A percentile compares a stretch with the other conserved stretches of the same genome.
phyloP scores from a whole-genome alignment of 2,797 vertebrate species.

The Accipiter badius region DNA sequence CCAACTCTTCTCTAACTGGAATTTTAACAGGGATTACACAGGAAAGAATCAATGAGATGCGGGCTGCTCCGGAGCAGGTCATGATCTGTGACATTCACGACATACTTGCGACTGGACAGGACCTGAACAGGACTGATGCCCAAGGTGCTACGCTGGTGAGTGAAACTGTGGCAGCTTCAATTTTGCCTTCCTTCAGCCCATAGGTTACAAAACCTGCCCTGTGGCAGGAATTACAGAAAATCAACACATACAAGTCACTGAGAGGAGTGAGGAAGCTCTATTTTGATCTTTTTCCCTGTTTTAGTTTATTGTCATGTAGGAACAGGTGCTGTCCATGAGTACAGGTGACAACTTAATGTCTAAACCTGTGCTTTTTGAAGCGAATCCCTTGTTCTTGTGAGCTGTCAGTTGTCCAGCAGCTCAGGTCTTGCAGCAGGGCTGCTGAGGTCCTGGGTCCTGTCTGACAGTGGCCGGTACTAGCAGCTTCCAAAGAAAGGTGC shows the following conservation, averaged over 20 bases:
- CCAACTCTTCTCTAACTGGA: background rate
- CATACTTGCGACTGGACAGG: conserved; percentile 83
- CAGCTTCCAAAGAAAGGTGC: background rate
- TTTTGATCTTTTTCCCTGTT: background rate
- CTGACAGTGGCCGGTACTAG: background rate
- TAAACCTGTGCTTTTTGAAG: background rate
- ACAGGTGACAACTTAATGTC: background rate
- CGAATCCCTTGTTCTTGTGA: background rate
- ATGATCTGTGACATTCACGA: conserved; percentile 91
- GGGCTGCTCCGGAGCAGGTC: conserved; percentile 88
- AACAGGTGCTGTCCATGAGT: background rate
- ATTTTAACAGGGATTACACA: conserved; percentile 90
- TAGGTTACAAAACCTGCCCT: background rate
- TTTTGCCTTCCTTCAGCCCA: background rate
- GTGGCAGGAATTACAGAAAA: background rate
- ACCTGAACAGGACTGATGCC: conserved; percentile 88
- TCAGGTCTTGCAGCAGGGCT: background rate
- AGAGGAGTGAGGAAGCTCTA: background rate
- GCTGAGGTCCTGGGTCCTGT: background rate
- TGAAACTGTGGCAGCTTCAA: background rate
- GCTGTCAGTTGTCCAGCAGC: background rate
- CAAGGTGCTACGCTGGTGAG: conserved; percentile 94
- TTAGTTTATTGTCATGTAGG: background rate
- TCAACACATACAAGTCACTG: background rate
- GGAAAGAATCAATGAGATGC: conserved; percentile 95